Evolutionary conservation across 2,888 invertebrate species (phyloP).

Genomic region (Sericinus montela): DNA sequence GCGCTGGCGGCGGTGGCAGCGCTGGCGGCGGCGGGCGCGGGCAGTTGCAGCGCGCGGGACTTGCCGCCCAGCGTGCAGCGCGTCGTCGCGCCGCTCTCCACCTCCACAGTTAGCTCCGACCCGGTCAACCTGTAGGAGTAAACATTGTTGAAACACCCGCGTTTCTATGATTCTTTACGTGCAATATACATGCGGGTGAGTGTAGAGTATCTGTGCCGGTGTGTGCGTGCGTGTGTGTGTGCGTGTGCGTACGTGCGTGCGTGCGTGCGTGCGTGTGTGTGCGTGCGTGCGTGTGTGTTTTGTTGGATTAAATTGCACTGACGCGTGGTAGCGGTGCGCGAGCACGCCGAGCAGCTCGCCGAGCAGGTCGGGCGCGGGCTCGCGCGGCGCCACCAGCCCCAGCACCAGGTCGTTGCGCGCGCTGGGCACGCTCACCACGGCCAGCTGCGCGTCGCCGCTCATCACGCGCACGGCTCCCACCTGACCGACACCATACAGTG

Average conservation of each 20-base stretch:
- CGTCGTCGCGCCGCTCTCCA: conserved; percentile 85
- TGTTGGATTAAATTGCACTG: conserved; percentile 73
- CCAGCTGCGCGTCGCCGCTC: conserved; percentile 91
- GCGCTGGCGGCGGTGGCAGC: conserved; percentile 20
- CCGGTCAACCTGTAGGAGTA: conserved; percentile 79
- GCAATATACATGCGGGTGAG: too few relatives aligned
- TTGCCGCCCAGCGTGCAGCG: conserved; percentile 93
- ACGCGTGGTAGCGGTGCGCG: conserved; percentile 87
- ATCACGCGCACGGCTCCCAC: conserved; percentile 92
- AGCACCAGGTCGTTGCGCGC: conserved; percentile 93
- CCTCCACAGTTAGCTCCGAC: conserved; percentile 85
- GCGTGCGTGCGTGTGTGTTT: not conserved
- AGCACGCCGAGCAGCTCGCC: conserved; percentile 93
- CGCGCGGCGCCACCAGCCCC: conserved; percentile 76
- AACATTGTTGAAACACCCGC: too few relatives aligned
- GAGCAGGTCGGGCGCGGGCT: conserved; percentile 80
- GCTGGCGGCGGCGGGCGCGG: conserved; percentile 33
- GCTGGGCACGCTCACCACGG: conserved; percentile 90
- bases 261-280: not conserved
- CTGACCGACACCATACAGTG: conserved; percentile 48
- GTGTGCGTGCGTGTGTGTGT: too few relatives aligned
- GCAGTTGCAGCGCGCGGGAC: conserved; percentile 72
- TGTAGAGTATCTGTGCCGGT: too few relatives aligned
- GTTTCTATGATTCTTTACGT: too few relatives aligned
- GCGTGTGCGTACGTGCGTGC: too few relatives aligned